Percentiles rank a stretch among this genome's conserved stretches.
Conservation (phyloP, 1,140 invertebrate genomes). For the Bombus balteatus region DNA sequence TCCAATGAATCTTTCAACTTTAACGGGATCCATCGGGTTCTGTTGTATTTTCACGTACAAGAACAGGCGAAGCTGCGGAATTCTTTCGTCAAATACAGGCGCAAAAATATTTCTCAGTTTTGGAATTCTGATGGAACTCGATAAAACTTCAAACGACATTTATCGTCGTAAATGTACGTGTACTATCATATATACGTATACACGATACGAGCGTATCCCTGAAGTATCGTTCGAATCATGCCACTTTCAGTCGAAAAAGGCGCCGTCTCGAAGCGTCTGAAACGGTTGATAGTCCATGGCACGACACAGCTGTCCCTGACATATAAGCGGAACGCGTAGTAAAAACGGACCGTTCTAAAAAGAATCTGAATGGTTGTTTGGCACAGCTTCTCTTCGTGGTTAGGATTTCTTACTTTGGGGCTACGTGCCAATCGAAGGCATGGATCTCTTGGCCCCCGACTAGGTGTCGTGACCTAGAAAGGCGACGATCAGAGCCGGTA, state of each 20-base stretch:
- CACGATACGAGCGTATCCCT: not conserved
- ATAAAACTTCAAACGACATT: not conserved
- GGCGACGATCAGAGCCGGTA: conserved; percentile 60
- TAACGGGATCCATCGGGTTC: too few relatives aligned
- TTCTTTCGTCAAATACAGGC: not conserved
- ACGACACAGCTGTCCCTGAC: conserved; percentile 16
- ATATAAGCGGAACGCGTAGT: conserved; percentile 14
- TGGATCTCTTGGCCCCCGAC: conserved; percentile 51
- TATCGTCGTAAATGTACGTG: not conserved
- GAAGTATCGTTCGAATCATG: not conserved
- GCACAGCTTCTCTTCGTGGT: not conserved
- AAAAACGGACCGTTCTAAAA: conserved; percentile 26
- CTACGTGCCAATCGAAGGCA: conserved; percentile 45
- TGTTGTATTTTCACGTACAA: too few relatives aligned
- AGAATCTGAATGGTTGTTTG: conserved; percentile 29
- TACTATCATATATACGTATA: too few relatives aligned
- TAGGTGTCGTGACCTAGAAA: conserved; percentile 64
- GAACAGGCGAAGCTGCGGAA: too few relatives aligned
- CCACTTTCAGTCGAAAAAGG: not conserved
- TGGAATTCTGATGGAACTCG: not conserved
- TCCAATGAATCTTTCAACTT: not conserved
- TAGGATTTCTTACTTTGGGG: conserved; percentile 19
- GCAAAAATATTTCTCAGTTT: not conserved
- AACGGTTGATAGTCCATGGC: not conserved
- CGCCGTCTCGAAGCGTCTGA: not conserved